These are phyloP conservation scores for Scotopteryx bipunctaria DNA, from an alignment of 2,888 invertebrate species.

Conservation along the genomic window DNA sequence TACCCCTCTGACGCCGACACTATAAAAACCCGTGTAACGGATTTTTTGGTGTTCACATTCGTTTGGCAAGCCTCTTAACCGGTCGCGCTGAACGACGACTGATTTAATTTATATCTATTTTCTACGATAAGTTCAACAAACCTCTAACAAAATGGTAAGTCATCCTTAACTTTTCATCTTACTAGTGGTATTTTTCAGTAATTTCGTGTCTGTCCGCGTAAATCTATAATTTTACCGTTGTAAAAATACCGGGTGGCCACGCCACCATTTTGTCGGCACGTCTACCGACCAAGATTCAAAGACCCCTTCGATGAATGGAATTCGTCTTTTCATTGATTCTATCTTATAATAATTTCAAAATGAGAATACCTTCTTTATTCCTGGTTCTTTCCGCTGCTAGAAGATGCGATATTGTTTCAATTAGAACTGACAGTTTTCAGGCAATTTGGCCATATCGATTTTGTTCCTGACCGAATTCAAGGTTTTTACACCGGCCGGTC, in stretches of 20 bases:
- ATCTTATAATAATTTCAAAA: too few relatives aligned
- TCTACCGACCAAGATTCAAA: constrained; percentile 40
- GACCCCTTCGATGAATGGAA: neutral
- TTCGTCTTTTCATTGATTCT: neutral
- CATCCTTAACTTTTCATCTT: constrained; percentile 34
- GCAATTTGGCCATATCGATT: constrained; percentile 3
- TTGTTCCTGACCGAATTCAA: constrained; percentile 38
- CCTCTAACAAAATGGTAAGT: constrained; percentile 81
- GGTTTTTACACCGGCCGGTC: constrained; percentile 42
- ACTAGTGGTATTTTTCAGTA: constrained; percentile 23
- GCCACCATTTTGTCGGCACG: constrained; percentile 75
- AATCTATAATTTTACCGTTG: constrained; percentile 30
- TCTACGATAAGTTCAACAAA: constrained; percentile 74
- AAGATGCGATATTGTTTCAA: constrained; percentile 40
- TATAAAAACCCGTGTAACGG: constrained; percentile 84
- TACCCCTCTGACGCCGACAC: constrained; percentile 67
- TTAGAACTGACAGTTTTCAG: constrained; percentile 5
- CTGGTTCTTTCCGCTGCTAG: constrained; percentile 8
- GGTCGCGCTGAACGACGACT: constrained; percentile 85
- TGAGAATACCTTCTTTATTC: constrained; percentile 1
- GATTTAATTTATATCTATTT: constrained; percentile 75
- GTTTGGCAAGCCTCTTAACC: constrained; percentile 88
- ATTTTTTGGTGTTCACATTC: constrained; percentile 79
- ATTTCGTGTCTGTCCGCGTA: constrained; percentile 17
- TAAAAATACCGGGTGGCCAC: constrained; percentile 56